A percentile compares a stretch with the other conserved stretches of the same genome.
Conservation (phyloP, 2,888 invertebrate species). For the Drosophila yooni region DNA sequence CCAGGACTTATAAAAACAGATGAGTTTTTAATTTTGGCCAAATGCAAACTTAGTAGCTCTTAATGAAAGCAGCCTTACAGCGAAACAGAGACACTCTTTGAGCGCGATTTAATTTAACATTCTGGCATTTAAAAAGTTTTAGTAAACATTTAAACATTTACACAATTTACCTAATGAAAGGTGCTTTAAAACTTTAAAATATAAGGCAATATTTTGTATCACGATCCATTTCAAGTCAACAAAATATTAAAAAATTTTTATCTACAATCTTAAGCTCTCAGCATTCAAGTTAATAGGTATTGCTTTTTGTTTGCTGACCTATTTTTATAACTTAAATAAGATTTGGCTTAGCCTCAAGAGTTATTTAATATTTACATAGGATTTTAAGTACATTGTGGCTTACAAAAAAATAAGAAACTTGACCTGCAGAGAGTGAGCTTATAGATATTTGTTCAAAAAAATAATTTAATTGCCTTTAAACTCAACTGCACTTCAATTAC, state of each 20-base stretch:
- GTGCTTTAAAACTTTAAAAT: neutral
- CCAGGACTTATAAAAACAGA: slow-evolving; percentile 72
- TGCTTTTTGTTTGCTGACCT: neutral
- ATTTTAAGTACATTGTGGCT: too few relatives aligned
- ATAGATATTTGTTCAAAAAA: too few relatives aligned
- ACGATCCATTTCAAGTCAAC: fast-evolving
- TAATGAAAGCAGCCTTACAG: neutral
- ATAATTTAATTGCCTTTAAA: neutral
- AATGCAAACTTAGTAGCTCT: slow-evolving; percentile 27
- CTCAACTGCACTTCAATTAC: neutral
- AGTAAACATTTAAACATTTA: neutral
- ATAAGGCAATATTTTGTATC: neutral
- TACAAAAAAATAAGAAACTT: neutral
- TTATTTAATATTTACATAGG: too few relatives aligned
- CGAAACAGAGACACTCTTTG: slow-evolving; percentile 23
- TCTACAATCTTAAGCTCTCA: neutral
- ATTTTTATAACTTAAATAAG: neutral
- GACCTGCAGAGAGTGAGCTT: too few relatives aligned
- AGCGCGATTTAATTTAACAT: neutral
- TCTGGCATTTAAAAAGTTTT: neutral
- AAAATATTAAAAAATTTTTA: neutral
- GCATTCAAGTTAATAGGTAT: neutral
- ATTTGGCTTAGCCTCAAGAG: too few relatives aligned
- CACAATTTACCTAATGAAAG: neutral
- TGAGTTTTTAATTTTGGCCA: slow-evolving; percentile 68